Base-by-base conservation (phyloP, 2,797 vertebrate species). In the Muscicapa striata region DNA sequence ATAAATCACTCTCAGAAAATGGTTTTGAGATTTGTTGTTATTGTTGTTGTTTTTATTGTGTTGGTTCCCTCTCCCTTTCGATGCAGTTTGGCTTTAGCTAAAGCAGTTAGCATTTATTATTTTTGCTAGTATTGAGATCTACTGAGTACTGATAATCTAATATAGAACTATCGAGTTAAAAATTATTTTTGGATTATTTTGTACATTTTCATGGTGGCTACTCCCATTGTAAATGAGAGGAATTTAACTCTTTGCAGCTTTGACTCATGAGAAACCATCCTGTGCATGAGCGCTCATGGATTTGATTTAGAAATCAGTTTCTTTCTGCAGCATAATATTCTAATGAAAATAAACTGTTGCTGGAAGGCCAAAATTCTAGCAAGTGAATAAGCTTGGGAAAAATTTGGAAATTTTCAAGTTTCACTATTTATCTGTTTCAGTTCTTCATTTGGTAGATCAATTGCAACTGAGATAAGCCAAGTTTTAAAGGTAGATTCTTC, bases 31-130 rank as follows among this genome's bases (percentile, higher is more conserved):
- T 61, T 10, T 20, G 9, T n/a, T 54, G 30, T 23, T 57, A 3
- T 34, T 34, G 18, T 30, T 32, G 22, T 61, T 26, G 8, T 21
- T 22, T 10, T 18, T 38, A 7, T 18, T 26, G n/a, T 16, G 16
- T 52, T 52, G 6, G 5, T 5, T 17, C 7, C 5, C 23, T 68
- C 27, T 61, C 40, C 9, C 7, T 26, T 1, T 0, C n/a, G 12
- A 11, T 21, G 20, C 12, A 19, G 4, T 41, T 34, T 69, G 13
- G 12, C 32, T 70, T 82, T 76, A 88, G 38, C 38, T 84, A 84
- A 89, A 94, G 13, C 29, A 83, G 36, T 66, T 80, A 70, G 38
- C 14, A 32, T 82, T 38, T 72, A 41, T 57, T 74, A 17, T 62
- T 89, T 84, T 64, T 80, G 21, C 24, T 72, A 20, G 6, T 72